Base-by-base conservation (phyloP, 1,140 invertebrate genomes). In the Calosoma granatense region DNA sequence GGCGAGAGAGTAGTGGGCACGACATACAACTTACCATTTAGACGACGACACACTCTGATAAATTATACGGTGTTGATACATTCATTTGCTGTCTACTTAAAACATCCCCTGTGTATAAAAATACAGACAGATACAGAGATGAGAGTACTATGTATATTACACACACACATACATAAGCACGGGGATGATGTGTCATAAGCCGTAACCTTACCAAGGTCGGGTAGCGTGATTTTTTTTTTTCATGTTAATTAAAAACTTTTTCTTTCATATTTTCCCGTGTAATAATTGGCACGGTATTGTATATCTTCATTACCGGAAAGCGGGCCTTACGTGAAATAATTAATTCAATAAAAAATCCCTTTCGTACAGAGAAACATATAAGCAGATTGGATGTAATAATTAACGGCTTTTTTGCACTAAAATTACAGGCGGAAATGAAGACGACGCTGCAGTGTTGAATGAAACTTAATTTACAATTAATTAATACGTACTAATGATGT, bases 31-130 rank as follows among this genome's bases (percentile, higher is more conserved):
- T 47, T 47, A 47, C 41, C 41, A 47, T 47, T 47, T 47, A 47
- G 41, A 47, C n/a, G n/a, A n/a, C n/a, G n/a, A n/a, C n/a, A n/a
- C 41, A 47, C 41, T 47, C 41, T 47, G 41, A 47, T 17, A 47
- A 47, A 47, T 47, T 47, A 47, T 47, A 47, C 41, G 41, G 3
- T 47, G 41, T 47, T 47, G 41, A 47, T 47, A 47, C 15, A 47
- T 47, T 47, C 41, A 17, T 6, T 11, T 17, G 41, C 41, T 47
- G 41, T 47, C 41, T 47, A 47, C 41, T 47, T 47, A 47, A 47
- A 47, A 36, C 6, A 17, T 47, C 41, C 17, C 41, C 9, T 4
- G 41, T 9, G 41, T 12, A 47, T 47, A 47, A 9, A 47, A 47
- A 47, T 12, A 47, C 17, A 47, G 3, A 47, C 41, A 36, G 26